Evolutionary conservation across 2,797 vertebrate genomes (phyloP).

Genomic region (Macropus fuliginosus): DNA sequence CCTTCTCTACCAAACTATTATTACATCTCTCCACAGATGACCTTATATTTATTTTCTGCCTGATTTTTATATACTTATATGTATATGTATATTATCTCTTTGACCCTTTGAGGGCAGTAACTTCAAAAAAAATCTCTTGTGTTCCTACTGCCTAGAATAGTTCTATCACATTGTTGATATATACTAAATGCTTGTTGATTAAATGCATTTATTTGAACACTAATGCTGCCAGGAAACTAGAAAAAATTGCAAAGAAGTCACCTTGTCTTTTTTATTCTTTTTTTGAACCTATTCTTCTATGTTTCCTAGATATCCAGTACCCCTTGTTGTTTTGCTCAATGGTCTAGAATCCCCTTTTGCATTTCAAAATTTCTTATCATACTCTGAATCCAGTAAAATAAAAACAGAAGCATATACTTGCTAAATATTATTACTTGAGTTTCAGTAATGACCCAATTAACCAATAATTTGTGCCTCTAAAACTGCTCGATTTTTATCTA

Average conservation of each 20-base stretch:
- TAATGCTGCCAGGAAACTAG: neutral
- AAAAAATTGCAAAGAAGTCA: neutral
- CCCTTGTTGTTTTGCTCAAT: neutral
- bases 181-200: neutral
- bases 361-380: neutral
- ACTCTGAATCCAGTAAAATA: neutral
- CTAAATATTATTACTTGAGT: neutral
- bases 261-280: neutral
- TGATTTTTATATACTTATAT: neutral
- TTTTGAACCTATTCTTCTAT: neutral
- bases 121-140: too few relatives aligned
- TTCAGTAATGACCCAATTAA: neutral
- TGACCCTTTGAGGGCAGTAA: too few relatives aligned
- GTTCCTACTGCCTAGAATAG: too few relatives aligned
- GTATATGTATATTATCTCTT: too few relatives aligned
- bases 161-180: too few relatives aligned
- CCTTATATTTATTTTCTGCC: neutral
- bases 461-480: neutral
- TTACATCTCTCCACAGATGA: neutral
- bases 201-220: neutral
- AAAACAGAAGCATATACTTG: neutral
- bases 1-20: neutral
- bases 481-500: neutral
- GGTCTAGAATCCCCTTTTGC: neutral
- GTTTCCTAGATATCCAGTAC: too few relatives aligned